Conservation (phyloP, 2,797 vertebrate species). For the Rhinatrema bivittatum region DNA sequence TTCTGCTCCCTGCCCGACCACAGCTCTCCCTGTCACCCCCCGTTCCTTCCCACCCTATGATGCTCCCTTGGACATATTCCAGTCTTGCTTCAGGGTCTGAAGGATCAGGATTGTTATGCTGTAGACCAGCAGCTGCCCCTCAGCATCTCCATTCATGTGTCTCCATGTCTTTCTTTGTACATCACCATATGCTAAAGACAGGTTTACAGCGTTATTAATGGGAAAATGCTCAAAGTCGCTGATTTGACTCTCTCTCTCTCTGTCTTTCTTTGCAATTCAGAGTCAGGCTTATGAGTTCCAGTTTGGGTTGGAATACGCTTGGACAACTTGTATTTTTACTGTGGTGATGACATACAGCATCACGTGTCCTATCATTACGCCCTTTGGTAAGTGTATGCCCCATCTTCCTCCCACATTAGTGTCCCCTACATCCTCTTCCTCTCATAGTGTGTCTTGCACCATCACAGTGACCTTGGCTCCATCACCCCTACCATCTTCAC, state of each 20-base stretch:
- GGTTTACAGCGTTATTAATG: too few species aligned
- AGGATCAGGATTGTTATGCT: not conserved
- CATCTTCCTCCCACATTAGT: not conserved
- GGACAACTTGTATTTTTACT: slow-evolving; percentile 90
- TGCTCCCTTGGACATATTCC: too few species aligned
- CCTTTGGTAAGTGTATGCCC: slow-evolving; percentile 78
- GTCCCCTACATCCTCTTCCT: too few species aligned
- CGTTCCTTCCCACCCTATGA: too few species aligned
- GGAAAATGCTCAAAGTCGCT: too few species aligned
- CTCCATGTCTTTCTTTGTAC: not conserved
- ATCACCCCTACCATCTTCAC: too few species aligned
- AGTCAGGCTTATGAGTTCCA: slow-evolving; percentile 91
- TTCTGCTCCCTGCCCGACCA: too few species aligned
- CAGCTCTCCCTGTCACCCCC: too few species aligned
- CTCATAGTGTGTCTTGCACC: too few species aligned
- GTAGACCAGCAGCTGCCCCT: not conserved
- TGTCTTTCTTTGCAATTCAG: slow-evolving; percentile 46
- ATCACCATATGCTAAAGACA: not conserved
- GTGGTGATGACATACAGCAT: slow-evolving; percentile 96
- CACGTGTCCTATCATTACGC: slow-evolving; percentile 90
- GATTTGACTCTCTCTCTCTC: not conserved
- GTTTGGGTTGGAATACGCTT: slow-evolving; percentile 91
- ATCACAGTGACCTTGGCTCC: too few species aligned
- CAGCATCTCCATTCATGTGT: not conserved
- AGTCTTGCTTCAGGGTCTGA: not conserved